Base-by-base conservation (phyloP, 2,797 vertebrate species). In the Gambelia wislizenii region DNA sequence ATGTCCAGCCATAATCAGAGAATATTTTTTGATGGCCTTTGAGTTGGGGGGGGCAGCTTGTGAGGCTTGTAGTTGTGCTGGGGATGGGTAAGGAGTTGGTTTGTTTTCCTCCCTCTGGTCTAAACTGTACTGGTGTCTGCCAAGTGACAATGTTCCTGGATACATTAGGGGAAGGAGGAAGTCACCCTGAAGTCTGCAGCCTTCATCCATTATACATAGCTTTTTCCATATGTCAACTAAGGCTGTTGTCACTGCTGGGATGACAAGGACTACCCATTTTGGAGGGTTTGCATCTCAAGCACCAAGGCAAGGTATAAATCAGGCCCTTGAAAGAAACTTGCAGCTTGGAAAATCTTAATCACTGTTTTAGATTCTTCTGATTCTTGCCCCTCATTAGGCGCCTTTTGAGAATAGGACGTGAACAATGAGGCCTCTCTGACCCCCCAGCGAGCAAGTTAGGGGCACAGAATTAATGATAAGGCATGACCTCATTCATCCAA, bases 91-190 rank as follows among this genome's bases (percentile, higher is more conserved):
- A 49, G 70, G 84, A 54, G 47, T 69, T 74, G 36, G 56, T 75
- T 47, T 69, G 13, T 36, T 88, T 88, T 36, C 47, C 47, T 33
- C 47, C 47, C 33, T 81, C 69, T 25, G 64, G 78, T 87, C 83
- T 88, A 67, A 47, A 79, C 70, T 30, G 75, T 70, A 33, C 10
- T 42, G 33, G 54, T 2, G 6, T 81, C 69, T 88, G 83, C 61
- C 87, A 77, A 89, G 79, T 70, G 84, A 70, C 61, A 86, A 89
- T 77, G 61, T 91, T 77, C 42, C 87, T 81, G 70, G 56, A 27
- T 83, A 64, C 25, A 1, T 14, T 78, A 67, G 87, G 44, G 64
- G 49, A 87, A 90, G 64, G 79, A 81, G 75, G 49, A 77, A 85
- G 36, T 52, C 93, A 86, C 72, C 87, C 78, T 91, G 76, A 70